phyloP scores from a whole-genome alignment of 2,113 vertebrate species.

The Rhadina sibilatrix region DNA sequence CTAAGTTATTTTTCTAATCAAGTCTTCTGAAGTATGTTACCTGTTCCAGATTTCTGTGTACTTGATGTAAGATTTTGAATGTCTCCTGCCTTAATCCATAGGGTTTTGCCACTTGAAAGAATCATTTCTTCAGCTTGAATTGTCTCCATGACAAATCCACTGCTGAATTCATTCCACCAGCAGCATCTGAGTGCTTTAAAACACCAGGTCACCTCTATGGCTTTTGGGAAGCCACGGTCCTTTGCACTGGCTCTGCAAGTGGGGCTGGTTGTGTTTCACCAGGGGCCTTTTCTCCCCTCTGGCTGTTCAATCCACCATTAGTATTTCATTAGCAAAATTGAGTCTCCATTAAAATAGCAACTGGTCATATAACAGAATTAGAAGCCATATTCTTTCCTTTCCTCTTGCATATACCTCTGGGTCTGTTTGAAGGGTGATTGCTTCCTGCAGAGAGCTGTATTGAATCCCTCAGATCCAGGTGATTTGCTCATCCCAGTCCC shows the following conservation, averaged over 20 bases:
- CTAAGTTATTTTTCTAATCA: not conserved
- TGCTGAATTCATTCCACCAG: conserved; percentile 15
- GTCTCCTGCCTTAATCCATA: conserved; percentile 45
- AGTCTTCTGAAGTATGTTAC: not conserved
- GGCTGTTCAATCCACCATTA: not conserved
- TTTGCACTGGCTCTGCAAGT: not conserved
- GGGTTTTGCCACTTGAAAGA: not conserved
- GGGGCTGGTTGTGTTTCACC: not conserved
- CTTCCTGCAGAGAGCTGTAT: not conserved
- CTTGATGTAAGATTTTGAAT: conserved; percentile 2
- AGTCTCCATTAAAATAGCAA: not conserved
- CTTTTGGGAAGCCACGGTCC: not conserved
- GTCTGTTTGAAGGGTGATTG: not conserved
- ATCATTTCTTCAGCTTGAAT: not conserved
- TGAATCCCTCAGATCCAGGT: not conserved
- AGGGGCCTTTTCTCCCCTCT: not conserved
- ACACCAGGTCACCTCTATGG: not conserved
- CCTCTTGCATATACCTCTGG: not conserved
- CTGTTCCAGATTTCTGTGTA: not conserved
- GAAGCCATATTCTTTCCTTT: conserved; percentile 8
- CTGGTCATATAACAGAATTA: not conserved
- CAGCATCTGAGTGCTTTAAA: conserved; percentile 3
- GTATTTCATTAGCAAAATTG: not conserved
- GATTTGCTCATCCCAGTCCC: not conserved
- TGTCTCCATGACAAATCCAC: not conserved